Conservation (phyloP, 2,113 vertebrate species). For the Albula goreensis region DNA sequence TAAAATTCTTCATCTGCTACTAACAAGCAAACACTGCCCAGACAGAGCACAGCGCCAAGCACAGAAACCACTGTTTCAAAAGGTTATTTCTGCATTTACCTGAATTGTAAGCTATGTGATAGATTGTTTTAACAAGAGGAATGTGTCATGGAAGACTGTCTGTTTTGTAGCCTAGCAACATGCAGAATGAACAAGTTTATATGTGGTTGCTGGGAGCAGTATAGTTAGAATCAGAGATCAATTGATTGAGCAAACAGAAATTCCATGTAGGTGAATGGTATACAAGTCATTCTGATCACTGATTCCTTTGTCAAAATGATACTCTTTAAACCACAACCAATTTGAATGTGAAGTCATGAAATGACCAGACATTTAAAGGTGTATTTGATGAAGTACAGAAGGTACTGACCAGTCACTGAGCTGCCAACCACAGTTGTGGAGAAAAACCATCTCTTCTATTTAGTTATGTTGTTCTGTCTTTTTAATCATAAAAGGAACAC, state of each 20-base stretch:
- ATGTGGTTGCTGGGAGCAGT: neutral
- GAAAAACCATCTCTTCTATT: neutral
- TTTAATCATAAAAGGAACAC: neutral
- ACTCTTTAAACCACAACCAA: neutral
- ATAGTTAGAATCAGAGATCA: neutral
- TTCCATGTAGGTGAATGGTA: neutral
- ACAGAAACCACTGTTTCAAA: neutral
- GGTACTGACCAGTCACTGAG: neutral
- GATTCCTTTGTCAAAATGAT: neutral
- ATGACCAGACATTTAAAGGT: neutral
- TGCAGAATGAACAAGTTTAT: neutral
- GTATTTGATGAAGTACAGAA: neutral
- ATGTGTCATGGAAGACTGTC: neutral
- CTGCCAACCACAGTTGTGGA: neutral
- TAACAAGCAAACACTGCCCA: constrained; percentile 62
- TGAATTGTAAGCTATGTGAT: neutral
- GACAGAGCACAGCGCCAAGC: constrained; percentile 51
- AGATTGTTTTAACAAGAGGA: neutral
- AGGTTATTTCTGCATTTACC: neutral
- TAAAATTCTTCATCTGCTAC: neutral
- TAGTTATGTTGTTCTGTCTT: neutral
- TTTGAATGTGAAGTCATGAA: neutral
- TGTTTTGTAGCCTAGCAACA: neutral
- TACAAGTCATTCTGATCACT: neutral
- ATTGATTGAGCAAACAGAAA: neutral